Evolutionary conservation across 2,797 vertebrate genomes (phyloP).

Genomic region (Dryobates pubescens): DNA sequence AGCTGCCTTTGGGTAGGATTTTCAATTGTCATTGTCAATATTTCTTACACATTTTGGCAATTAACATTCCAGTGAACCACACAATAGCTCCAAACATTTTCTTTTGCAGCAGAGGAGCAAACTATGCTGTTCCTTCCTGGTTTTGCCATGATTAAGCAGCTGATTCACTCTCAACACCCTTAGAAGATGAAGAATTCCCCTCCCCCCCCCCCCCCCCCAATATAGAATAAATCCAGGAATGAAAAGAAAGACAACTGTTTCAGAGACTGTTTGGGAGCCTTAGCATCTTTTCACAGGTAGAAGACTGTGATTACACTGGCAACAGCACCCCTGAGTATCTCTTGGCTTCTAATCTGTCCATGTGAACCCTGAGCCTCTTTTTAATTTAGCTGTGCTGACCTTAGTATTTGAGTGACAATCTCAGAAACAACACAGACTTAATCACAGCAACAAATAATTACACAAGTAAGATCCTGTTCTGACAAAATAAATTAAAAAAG

Average conservation of each 20-base stretch:
- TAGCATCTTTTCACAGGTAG: neutral
- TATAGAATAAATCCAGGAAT: neutral
- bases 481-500: neutral
- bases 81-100: neutral
- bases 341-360: neutral
- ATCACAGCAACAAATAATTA: neutral
- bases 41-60: neutral
- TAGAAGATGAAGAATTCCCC: neutral
- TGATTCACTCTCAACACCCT: neutral
- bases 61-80: neutral
- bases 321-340: neutral
- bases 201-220: neutral
- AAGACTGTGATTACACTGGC: neutral
- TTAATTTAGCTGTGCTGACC: neutral
- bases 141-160: conserved; percentile 13
- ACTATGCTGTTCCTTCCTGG: neutral
- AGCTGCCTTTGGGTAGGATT: neutral
- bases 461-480: neutral
- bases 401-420: neutral
- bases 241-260: neutral
- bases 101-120: neutral
- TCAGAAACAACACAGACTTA: neutral
- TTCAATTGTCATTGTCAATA: neutral
- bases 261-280: neutral
- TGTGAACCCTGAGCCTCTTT: neutral